Conservation (phyloP, 2,113 vertebrate species). For the Pteropus alecto region DNA sequence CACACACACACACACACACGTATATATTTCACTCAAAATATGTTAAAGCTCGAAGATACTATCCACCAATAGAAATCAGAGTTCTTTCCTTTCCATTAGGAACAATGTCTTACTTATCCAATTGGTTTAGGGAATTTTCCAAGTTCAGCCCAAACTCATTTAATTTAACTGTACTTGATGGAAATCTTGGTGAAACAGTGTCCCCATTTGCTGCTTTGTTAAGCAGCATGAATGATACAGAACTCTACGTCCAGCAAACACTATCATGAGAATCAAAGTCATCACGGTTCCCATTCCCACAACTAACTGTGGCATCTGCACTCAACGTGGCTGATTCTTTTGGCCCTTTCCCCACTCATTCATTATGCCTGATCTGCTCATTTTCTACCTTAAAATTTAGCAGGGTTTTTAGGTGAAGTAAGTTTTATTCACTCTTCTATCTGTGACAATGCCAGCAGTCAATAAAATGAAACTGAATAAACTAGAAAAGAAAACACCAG, state of each 20-base stretch:
- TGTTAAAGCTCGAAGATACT: conserved; percentile 1
- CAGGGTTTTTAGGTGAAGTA: neutral
- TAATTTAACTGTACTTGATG: neutral
- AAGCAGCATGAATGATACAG: neutral
- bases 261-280: neutral
- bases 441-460: neutral
- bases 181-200: neutral
- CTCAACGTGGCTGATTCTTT: neutral
- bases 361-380: neutral
- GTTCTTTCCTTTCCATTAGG: neutral
- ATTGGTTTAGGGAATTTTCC: conserved; percentile 28
- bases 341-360: neutral
- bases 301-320: neutral
- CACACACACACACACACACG: neutral
- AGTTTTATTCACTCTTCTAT: neutral
- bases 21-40: neutral
- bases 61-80: neutral
- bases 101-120: conserved; percentile 3
- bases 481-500: neutral
- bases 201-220: neutral
- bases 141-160: neutral
- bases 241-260: neutral
- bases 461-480: neutral
- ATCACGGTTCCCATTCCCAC: neutral
- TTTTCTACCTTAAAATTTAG: neutral